Evolutionary conservation across 2,797 vertebrate species (phyloP), one percentile per base, ranked within the genome.

Genomic region (Neoniphon sammara): DNA sequence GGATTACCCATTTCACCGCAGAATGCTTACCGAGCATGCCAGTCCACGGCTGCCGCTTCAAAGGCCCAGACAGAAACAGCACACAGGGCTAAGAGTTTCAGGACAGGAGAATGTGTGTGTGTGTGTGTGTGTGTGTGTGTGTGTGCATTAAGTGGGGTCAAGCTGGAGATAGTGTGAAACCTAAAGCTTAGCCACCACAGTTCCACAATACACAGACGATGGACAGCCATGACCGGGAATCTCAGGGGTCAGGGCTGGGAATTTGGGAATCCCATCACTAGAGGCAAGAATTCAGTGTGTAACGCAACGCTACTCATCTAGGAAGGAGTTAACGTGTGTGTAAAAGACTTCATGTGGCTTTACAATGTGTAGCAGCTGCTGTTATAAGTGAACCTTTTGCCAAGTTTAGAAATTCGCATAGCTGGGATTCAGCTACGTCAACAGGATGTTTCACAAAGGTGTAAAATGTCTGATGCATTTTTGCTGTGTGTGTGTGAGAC

Each of bases 291-390:
- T 88, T 76, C 49, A 60, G 79, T 61, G 73, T 81, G 89, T 57
- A 82, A 87, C 60, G 84, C 62, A 76, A 81, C 49, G 61, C 65
- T 46, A 30, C 36, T 64, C 49, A 65, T 46, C 50, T 50, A 62
- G 80, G 72, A 89, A 78, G 83, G 80, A 82, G 78, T 86, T 85
- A 81, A 57, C 36, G 63, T 80, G 76, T 64, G 78, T 72, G 83
- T 77, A 86, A 68, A 81, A 65, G 64, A 79, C 77, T 78, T 76
- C 54, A 1, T 68, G 66, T 64, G 76, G 78, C 75, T 87, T 81
- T 81, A 86, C 77, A 81, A 85, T 53, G 62, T 47, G 67, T 1
- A 67, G 81, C 91, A 92, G 91, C 92, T 93, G 91, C 74, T 63
- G 80, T 87, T 79, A 70, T 81, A 82, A 73, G 85, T 66, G 75